Percentiles rank a stretch among this genome's conserved stretches.
Evolutionary conservation across 2,888 invertebrate genomes (phyloP).

Genomic region (Microplitis deprimator): DNA sequence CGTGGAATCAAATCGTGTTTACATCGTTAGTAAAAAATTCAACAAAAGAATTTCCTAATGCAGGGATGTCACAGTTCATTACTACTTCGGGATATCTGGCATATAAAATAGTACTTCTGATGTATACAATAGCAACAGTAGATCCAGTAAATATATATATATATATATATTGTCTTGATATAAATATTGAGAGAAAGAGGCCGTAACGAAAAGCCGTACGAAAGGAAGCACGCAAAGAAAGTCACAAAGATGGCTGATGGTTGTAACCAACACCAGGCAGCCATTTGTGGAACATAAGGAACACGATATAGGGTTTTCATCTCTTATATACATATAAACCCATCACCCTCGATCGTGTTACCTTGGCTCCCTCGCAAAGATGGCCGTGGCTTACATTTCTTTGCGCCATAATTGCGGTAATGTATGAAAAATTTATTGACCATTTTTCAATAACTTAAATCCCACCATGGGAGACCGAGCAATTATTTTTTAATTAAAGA

Average conservation of each 20-base stretch:
- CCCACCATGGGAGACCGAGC: background rate
- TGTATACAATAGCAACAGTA: too few species aligned
- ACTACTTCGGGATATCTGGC: too few species aligned
- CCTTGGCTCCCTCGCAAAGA: conserved; percentile 54
- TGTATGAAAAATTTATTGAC: conserved; percentile 24
- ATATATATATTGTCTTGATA: background rate
- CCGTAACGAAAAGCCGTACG: conserved; percentile 44
- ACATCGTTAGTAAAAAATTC: too few species aligned
- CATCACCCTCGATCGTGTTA: conserved; percentile 70
- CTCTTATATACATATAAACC: conserved; percentile 62
- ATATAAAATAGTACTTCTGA: too few species aligned
- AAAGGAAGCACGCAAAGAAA: conserved; percentile 63
- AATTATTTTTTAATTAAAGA: background rate
- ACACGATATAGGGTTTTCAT: conserved; percentile 69
- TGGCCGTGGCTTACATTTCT: conserved; percentile 54
- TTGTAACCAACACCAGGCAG: conserved; percentile 69
- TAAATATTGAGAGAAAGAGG: conserved; percentile 16
- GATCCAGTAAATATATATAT: background rate
- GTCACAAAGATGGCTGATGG: conserved; percentile 67
- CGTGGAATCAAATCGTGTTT: too few species aligned
- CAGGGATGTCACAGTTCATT: too few species aligned
- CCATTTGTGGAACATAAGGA: conserved; percentile 66
- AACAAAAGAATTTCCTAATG: too few species aligned
- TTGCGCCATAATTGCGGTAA: conserved; percentile 41
- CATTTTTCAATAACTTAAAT: background rate